Evolutionary conservation across 1,140 invertebrate species (phyloP).

Genomic region (Bombyx mori): DNA sequence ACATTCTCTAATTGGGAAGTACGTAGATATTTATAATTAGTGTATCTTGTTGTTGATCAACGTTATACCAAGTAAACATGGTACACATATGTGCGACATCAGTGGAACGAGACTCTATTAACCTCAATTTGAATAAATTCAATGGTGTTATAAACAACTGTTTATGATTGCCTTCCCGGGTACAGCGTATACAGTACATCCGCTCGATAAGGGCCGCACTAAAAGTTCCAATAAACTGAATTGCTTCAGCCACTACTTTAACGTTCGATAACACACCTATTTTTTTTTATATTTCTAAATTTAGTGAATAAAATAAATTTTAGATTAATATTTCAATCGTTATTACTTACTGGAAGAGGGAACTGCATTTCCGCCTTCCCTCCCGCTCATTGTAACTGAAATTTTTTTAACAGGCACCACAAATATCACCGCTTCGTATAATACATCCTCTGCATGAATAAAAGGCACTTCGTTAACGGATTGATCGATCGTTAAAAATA

Average conservation of each 20-base stretch:
- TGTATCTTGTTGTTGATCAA: constrained; percentile 48
- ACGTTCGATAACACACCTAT: constrained; percentile 22
- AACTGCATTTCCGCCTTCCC: constrained; percentile 68
- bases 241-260: constrained; percentile 28
- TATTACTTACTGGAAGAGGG: constrained; percentile 61
- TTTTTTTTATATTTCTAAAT: constrained; percentile 9
- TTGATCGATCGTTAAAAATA: constrained; percentile 29
- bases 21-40: constrained; percentile 36
- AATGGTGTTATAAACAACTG: constrained; percentile 59
- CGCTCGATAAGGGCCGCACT: constrained; percentile 49
- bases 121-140: constrained; percentile 66
- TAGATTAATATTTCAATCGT: background rate
- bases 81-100: constrained; percentile 64
- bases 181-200: constrained; percentile 41
- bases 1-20: constrained; percentile 29
- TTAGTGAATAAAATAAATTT: constrained; percentile 2
- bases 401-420: constrained; percentile 50
- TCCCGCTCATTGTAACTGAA: constrained; percentile 63
- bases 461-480: constrained; percentile 44
- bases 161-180: constrained; percentile 52
- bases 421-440: constrained; percentile 57
- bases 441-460: constrained; percentile 52
- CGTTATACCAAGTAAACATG: constrained; percentile 49
- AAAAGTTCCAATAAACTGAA: constrained; percentile 38
- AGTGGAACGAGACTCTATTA: constrained; percentile 59